Evolutionary conservation across 1,140 invertebrate species (phyloP).

Genomic region (Drosophila rufa): DNA sequence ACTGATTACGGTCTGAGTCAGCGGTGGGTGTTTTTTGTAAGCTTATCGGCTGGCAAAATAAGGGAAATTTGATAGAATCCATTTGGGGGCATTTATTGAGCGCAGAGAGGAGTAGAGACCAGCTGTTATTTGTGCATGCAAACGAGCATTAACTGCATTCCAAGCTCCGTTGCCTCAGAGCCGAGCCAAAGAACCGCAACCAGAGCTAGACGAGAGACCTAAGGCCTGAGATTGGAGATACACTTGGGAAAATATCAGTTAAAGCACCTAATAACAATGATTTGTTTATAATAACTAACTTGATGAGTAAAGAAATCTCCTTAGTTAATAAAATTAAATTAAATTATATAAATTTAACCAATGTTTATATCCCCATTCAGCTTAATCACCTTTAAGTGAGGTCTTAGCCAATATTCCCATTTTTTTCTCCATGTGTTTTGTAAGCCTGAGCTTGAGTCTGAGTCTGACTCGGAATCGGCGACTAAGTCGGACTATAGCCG

Average conservation of each 20-base stretch:
- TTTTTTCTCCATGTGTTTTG: neutral
- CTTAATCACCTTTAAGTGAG: neutral
- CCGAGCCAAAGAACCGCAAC: conserved; percentile 69
- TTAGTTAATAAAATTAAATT: too few species aligned
- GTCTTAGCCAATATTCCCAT: neutral
- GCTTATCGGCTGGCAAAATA: conserved; percentile 27
- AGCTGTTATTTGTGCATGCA: conserved; percentile 44
- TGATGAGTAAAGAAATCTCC: too few species aligned
- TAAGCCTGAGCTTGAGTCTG: neutral
- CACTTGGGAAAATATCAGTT: neutral
- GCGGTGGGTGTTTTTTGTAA: neutral
- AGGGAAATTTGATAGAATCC: conserved; percentile 26
- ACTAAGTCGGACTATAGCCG: conserved; percentile 54
- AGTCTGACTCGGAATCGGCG: conserved; percentile 20
- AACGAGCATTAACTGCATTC: conserved; percentile 76
- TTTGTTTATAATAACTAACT: too few species aligned
- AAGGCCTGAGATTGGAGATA: neutral
- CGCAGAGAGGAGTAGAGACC: neutral
- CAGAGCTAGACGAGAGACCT: conserved; percentile 6
- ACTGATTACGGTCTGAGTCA: conserved; percentile 33
- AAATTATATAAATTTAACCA: neutral
- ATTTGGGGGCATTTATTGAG: neutral
- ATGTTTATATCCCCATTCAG: neutral
- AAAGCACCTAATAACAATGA: too few species aligned
- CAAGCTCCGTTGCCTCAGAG: conserved; percentile 57